These are phyloP conservation scores for Trichonephila clavipes DNA, from an alignment of 1,140 invertebrate genomes.

Conservation along the genomic window DNA sequence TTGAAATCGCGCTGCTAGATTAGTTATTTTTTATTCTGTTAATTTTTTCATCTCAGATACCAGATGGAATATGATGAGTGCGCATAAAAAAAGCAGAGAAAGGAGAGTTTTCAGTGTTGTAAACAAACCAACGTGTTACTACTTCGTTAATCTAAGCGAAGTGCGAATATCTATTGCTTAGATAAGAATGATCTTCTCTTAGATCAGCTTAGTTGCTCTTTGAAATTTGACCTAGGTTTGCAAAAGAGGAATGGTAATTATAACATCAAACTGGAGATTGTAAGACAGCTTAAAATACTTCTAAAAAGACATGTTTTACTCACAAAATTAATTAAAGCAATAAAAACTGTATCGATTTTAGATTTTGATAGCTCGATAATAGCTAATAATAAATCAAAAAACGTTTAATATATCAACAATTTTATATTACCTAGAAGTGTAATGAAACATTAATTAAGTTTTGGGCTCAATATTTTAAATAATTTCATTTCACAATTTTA, in stretches of 20 bases:
- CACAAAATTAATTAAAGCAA: not conserved
- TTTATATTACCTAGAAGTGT: too few relatives aligned
- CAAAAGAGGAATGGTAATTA: not conserved
- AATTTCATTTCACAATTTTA: too few relatives aligned
- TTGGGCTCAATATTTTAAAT: too few relatives aligned
- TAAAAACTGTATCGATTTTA: not conserved
- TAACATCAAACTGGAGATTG: not conserved
- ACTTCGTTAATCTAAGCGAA: not conserved
- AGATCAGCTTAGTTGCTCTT: not conserved
- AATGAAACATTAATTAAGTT: too few relatives aligned
- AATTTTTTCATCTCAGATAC: not conserved
- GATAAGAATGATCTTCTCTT: not conserved
- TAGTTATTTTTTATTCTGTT: not conserved
- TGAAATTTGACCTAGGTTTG: not conserved
- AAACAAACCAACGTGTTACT: not conserved
- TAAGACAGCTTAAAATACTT: not conserved
- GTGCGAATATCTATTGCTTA: not conserved
- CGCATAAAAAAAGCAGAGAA: too few relatives aligned
- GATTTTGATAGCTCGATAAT: not conserved
- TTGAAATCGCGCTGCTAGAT: slow-evolving; percentile 41
- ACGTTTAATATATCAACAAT: too few relatives aligned
- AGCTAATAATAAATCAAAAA: not conserved
- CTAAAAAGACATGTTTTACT: not conserved
- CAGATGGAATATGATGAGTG: slow-evolving; percentile 2
- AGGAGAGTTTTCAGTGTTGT: not conserved